Percentiles rank a stretch among this genome's conserved stretches.
phyloP scores from a whole-genome alignment of 2,888 invertebrate species.

The Ceriagrion tenellum region DNA sequence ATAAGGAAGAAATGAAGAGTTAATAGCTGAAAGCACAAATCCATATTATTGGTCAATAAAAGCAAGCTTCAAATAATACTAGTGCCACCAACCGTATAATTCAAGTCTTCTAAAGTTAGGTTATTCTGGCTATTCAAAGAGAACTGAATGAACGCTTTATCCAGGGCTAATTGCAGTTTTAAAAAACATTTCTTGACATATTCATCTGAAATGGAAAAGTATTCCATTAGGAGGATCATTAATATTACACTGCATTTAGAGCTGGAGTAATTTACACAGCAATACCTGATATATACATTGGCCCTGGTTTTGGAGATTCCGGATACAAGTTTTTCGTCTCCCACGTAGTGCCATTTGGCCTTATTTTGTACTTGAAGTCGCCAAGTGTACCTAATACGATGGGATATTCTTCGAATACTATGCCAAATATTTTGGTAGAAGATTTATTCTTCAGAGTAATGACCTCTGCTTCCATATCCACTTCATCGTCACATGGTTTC shows the following conservation, averaged over 20 bases:
- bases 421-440: constrained; percentile 11
- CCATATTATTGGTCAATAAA: too few relatives aligned
- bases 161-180: constrained; percentile 72
- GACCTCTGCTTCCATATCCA: neutral
- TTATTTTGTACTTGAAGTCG: constrained; percentile 31
- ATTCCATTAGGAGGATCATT: too few relatives aligned
- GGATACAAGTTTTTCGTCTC: neutral
- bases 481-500: neutral
- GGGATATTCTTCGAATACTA: neutral
- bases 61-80: too few relatives aligned
- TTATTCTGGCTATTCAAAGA: neutral
- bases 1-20: too few relatives aligned
- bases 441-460: neutral
- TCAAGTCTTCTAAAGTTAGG: neutral
- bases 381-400: too few relatives aligned
- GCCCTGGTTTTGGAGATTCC: neutral
- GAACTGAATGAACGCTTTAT: constrained; percentile 71
- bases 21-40: too few relatives aligned
- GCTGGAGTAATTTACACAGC: neutral
- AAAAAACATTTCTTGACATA: constrained; percentile 72
- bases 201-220: constrained; percentile 28
- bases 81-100: neutral
- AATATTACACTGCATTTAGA: neutral
- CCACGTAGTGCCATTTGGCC: neutral
- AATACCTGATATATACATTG: constrained; percentile 28